Conservation (phyloP, 2,888 invertebrate species). For the Cephus spinipes region DNA sequence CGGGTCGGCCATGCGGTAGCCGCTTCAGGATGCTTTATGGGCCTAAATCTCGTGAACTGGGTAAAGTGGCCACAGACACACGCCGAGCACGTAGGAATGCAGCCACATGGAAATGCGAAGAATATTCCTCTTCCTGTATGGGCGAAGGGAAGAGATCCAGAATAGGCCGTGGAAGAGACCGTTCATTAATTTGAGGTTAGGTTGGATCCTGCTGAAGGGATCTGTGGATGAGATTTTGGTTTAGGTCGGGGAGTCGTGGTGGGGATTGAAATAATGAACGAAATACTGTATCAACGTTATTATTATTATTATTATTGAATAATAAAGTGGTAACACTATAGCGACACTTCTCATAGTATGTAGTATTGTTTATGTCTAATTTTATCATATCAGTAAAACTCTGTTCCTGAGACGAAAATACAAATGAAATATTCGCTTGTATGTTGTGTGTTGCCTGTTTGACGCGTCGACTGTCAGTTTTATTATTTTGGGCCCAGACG, state of each 20-base stretch:
- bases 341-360: constrained; percentile 43
- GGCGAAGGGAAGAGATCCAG: no score
- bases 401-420: constrained; percentile 38
- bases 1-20: constrained; percentile 25
- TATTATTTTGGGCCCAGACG: no score
- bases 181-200: no score
- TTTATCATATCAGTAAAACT: constrained; percentile 31
- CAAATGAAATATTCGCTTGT: constrained; percentile 29
- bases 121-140: no score
- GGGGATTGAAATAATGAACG: no score
- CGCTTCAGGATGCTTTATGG: constrained; percentile 21
- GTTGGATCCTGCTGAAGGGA: no score
- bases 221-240: no score
- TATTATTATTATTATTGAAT: constrained; percentile 49
- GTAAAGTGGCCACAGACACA: constrained; percentile 4
- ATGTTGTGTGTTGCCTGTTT: neutral
- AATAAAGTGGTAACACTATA: constrained; percentile 58
- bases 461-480: no score
- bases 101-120: neutral
- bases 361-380: constrained; percentile 39
- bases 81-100: constrained; percentile 17
- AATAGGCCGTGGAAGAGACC: no score
- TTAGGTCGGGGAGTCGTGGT: no score
- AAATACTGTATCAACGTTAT: constrained; percentile 37
- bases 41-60: constrained; percentile 36